Conservation (phyloP, 53 echinoderm and acorn worm genomes). For the Temnopleurus reevesii region DNA sequence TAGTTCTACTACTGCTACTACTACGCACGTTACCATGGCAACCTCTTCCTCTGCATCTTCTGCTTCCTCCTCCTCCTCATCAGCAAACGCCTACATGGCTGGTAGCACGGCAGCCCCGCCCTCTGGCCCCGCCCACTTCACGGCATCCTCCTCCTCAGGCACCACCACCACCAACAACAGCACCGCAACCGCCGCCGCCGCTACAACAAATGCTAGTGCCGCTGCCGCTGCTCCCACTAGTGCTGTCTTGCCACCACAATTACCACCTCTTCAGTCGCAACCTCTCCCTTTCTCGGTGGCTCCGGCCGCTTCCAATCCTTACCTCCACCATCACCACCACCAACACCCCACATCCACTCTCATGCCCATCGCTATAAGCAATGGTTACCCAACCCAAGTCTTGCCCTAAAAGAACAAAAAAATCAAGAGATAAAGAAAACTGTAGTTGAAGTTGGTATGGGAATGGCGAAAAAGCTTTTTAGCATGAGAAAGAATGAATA, state of each 20-base stretch:
- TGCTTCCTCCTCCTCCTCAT: conserved; percentile 54
- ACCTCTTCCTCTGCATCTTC: conserved; percentile 51
- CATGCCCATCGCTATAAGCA: conserved; percentile 59
- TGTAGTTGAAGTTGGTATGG: neutral
- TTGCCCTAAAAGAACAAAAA: conserved; percentile 38
- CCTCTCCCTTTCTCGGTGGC: conserved; percentile 50
- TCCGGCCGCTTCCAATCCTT: conserved; percentile 27
- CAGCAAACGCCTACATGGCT: conserved; percentile 49
- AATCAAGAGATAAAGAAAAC: neutral
- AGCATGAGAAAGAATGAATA: conserved; percentile 17
- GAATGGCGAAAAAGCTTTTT: neutral
- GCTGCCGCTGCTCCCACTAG: conserved; percentile 25
- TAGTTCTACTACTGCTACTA: conserved; percentile 36
- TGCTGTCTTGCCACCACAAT: conserved; percentile 37
- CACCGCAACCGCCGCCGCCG: conserved; percentile 56
- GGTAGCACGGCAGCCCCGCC: conserved; percentile 15
- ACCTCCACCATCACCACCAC: conserved; percentile 38
- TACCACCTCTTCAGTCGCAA: conserved; percentile 44
- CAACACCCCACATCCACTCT: conserved; percentile 50
- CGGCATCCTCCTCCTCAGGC: conserved; percentile 13
- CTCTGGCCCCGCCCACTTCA: conserved; percentile 2
- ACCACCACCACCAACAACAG: conserved; percentile 20
- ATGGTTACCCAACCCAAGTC: conserved; percentile 56
- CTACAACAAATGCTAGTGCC: conserved; percentile 58
- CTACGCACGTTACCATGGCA: conserved; percentile 42